A percentile compares a stretch with the other conserved stretches of the same genome.
phyloP scores from a whole-genome alignment of 30 jellyfish, hydroid and myxozoan species.

The Hydractinia echinata region DNA sequence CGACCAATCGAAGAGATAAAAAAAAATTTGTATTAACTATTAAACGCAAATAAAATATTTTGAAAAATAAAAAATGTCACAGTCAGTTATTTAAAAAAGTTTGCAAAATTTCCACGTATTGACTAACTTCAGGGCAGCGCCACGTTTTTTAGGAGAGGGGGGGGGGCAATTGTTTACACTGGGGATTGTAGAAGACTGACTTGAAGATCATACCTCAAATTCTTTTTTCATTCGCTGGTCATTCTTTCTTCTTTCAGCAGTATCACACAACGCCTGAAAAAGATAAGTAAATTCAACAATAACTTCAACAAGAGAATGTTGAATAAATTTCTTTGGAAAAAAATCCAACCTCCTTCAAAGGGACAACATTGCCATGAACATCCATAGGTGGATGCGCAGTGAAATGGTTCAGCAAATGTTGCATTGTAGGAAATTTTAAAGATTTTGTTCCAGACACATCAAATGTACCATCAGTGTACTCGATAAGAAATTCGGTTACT shows the following conservation, averaged over 20 bases:
- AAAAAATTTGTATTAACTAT: no score
- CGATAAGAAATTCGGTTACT: conserved; percentile 57
- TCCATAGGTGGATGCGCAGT: conserved; percentile 55
- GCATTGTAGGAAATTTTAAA: conserved; percentile 54
- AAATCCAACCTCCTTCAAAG: conserved; percentile 47
- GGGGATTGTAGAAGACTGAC: no score
- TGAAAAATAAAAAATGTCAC: no score
- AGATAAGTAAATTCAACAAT: not conserved
- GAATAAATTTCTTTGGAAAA: not conserved
- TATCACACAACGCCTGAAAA: conserved; percentile 74
- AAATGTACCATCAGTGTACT: conserved; percentile 36
- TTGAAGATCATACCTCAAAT: conserved; percentile 62
- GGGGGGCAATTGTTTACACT: no score
- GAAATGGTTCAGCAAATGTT: conserved; percentile 46
- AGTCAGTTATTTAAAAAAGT: no score
- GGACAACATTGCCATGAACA: conserved; percentile 46
- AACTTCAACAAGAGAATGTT: not conserved
- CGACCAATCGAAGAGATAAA: no score
- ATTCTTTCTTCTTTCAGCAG: conserved; percentile 52
- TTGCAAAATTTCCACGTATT: no score
- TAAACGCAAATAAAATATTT: no score
- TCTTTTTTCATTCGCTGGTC: conserved; percentile 67
- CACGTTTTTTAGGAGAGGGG: no score
- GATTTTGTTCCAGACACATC: conserved; percentile 47
- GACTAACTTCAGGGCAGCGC: no score